Evolutionary conservation across 2,888 invertebrate species (phyloP), one percentile per base, ranked within the genome.

Genomic region (Cyaniris semiargus): DNA sequence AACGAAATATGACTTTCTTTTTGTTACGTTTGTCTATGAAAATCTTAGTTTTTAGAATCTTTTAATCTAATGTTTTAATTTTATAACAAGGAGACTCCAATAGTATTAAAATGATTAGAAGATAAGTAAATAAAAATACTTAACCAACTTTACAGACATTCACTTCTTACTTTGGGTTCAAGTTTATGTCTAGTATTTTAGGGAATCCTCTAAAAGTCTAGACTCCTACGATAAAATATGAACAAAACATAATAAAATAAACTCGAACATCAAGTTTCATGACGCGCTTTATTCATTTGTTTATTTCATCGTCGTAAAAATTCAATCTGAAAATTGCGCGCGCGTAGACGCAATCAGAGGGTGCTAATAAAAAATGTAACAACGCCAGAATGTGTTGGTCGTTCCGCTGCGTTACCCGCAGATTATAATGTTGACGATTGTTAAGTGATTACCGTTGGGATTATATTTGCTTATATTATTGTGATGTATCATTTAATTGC

Each of bases 251-350:
- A 60, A 60, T 60, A 66, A 66, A 66, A 66, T 66, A 66, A 66
- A 66, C 66, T 66, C 66, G 7, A 23, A 27, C 53, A 74, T 48
- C 74, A 74, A 74, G 74, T 74, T 74, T 74, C 74, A 74, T 27
- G 72, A 72, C 72, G 13, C 85, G 76, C 79, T 84, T 86, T 85
- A 82, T 83, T 83, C 86, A 88, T 89, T 89, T 89, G 89, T 89
- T 89, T 89, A 89, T 89, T 90, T 87, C 88, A 89, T 89, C 79
- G 79, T 90, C 91, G 89, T 92, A 91, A 92, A 92, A 92, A 90
- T 88, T 88, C 91, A 92, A 92, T 92, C 91, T 89, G 88, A 82
- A 90, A 89, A 91, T 91, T 90, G 91, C 89, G 21, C 23, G 71
- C 71, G 34, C 21, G 71, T 71, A 71, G 34, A 38, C 78, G 81